Base-by-base conservation (phyloP, 2,113 vertebrate species). In the Chloebia gouldiae region DNA sequence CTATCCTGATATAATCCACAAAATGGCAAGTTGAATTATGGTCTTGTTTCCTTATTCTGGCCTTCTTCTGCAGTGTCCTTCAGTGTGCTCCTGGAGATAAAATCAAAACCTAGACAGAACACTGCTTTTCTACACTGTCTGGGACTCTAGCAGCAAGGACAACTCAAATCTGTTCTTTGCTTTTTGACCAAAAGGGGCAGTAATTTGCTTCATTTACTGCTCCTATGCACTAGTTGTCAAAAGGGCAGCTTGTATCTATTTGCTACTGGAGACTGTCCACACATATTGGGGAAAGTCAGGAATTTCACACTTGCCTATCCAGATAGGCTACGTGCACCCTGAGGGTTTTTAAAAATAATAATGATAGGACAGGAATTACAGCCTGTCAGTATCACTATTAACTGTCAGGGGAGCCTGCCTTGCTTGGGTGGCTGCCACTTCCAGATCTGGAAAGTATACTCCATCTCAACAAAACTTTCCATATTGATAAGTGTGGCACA, bases 231-330 rank as follows among this genome's bases (percentile, higher is more conserved):
- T 60, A 50, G 81, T 1, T 91, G 70, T 54, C 66, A 65, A 60
- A 92, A 93, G 82, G 70, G 70, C 71, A 85, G 75, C 71, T 69
- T 39, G 78, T 88, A 86, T 87, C 89, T 88, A 24, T 91, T 92
- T 75, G 47, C 82, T 72, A 3, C n/a, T 85, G 70, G 86, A 95
- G 59, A 75, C 66, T 3, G 11, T 63, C 64, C 64, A 53, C 81
- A 69, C 6, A 9, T 50, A 92, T 28, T 56, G 80, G 93, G 77
- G 80, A 86, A 87, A 95, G 89, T 84, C 86, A 69, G 78, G 95
- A 92, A 94, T 92, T 82, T 95, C 89, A 69, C 93, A 85, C 87
- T 79, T 75, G 65, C 35, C 84, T 50, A 92, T 90, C 75, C 93
- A 94, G 86, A 81, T 42, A 91, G 90, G 76, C 70, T 76, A 80